phyloP scores from a whole-genome alignment of 2,113 vertebrate genomes.

The Pica pica region DNA sequence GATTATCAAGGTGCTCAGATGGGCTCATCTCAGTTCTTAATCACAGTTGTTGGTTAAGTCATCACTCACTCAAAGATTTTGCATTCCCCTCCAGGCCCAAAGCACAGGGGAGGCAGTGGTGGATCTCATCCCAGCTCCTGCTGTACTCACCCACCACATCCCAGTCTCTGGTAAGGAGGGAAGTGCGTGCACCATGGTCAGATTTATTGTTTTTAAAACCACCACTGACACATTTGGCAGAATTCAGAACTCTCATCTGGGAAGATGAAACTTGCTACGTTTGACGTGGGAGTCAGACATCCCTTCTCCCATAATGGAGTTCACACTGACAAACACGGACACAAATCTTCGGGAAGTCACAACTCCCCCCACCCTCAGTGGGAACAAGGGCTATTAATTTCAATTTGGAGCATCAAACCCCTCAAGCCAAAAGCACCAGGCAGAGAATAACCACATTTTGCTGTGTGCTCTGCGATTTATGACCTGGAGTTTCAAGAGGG shows the following conservation, averaged over 20 bases:
- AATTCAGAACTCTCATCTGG: neutral
- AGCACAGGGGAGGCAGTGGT: neutral
- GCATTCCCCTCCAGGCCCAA: neutral
- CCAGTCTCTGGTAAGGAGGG: neutral
- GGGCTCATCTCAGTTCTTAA: neutral
- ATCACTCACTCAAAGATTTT: neutral
- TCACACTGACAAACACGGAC: neutral
- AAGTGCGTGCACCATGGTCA: rapidly evolving
- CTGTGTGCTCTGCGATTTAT: rapidly evolving
- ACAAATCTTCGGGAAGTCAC: neutral
- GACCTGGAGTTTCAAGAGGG: neutral
- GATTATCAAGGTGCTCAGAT: neutral
- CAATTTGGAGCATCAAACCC: neutral
- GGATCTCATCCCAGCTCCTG: neutral
- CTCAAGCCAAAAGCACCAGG: neutral
- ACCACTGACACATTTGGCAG: neutral
- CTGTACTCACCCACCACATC: neutral
- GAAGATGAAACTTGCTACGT: neutral
- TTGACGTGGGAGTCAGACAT: neutral
- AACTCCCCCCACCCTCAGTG: neutral
- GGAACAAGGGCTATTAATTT: neutral
- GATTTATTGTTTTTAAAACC: neutral
- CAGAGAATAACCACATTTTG: neutral
- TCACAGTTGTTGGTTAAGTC: neutral
- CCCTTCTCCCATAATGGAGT: neutral